phyloP scores from a whole-genome alignment of 2,113 vertebrate species.

The Murina feae region DNA sequence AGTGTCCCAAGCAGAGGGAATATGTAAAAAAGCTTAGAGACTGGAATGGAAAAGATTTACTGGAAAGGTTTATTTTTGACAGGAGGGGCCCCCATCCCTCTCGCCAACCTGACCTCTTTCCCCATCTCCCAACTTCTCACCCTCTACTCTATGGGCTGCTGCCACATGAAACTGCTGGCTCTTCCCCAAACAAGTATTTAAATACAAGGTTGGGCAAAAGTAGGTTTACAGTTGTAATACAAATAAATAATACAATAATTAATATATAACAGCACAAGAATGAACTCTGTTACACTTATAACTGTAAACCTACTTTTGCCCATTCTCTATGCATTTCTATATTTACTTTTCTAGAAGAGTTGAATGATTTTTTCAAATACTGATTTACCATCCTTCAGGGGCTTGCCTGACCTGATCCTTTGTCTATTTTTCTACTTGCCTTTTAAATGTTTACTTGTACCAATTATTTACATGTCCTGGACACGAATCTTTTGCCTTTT shows the following conservation, averaged over 20 bases:
- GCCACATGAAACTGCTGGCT: background rate
- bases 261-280: background rate
- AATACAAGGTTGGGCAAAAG: background rate
- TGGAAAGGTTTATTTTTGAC: background rate
- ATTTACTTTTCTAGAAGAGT: background rate
- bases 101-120: background rate
- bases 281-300: background rate
- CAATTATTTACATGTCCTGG: background rate
- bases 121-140: background rate
- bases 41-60: background rate
- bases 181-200: background rate
- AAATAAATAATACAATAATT: background rate
- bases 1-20: background rate
- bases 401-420: background rate
- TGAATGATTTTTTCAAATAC: background rate
- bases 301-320: background rate
- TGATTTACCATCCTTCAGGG: background rate
- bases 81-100: background rate
- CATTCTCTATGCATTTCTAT: background rate
- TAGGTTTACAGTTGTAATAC: background rate
- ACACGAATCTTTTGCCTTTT: background rate
- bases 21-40: background rate
- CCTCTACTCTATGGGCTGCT: background rate
- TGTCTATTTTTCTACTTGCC: constrained; percentile 1
- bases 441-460: background rate